A percentile compares a stretch with the other conserved stretches of the same genome.
Conservation (phyloP, 2,888 invertebrate genomes). For the Brachylomia viminalis region DNA sequence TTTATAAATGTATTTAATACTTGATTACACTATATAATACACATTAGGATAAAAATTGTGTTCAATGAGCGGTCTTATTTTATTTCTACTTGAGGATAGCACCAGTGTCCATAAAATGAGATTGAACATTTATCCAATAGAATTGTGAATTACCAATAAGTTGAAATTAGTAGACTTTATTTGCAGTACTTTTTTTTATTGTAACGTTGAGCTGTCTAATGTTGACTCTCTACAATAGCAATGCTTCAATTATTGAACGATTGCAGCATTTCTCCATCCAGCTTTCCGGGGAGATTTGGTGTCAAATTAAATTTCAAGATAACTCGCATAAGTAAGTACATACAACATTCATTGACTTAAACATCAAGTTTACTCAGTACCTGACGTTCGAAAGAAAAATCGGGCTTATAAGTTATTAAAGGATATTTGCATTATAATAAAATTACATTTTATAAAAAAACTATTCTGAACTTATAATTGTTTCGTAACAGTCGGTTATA, state of each 20-base stretch:
- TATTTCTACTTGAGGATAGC: background rate
- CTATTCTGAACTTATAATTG: conserved; percentile 3
- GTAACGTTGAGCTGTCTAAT: background rate
- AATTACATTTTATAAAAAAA: conserved; percentile 4
- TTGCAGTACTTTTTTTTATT: background rate
- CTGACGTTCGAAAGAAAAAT: background rate
- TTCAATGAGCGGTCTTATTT: background rate
- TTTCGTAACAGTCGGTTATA: background rate
- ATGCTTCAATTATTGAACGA: background rate
- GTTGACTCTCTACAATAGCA: background rate
- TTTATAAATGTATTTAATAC: background rate
- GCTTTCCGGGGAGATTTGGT: background rate
- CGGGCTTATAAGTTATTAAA: background rate
- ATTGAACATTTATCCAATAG: background rate
- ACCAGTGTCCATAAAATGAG: background rate
- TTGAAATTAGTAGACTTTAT: background rate
- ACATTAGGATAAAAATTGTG: background rate
- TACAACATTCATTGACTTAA: background rate
- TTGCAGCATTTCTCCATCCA: background rate
- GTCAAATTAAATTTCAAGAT: background rate
- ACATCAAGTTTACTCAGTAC: background rate
- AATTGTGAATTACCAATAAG: background rate
- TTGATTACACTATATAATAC: background rate
- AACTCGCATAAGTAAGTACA: background rate
- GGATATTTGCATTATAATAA: no score